Conservation (phyloP, 92 coral and sea anemone genomes). For the Hydrozoanthus gracilis region DNA sequence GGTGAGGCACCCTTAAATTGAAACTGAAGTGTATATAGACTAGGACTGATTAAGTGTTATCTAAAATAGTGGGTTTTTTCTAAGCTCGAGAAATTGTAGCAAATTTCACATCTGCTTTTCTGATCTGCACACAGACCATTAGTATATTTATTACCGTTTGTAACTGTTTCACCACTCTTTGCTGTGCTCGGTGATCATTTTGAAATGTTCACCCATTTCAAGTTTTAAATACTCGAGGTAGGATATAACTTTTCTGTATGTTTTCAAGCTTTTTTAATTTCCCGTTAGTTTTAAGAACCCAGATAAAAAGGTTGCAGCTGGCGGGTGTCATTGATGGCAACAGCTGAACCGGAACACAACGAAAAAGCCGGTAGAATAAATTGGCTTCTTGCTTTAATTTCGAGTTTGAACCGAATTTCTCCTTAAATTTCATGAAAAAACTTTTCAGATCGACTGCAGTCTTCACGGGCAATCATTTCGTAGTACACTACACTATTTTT, state of each 20-base stretch:
- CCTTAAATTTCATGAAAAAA: neutral
- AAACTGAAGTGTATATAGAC: neutral
- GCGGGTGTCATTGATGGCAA: neutral
- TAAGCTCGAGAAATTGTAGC: neutral
- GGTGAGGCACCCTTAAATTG: constrained; percentile 63
- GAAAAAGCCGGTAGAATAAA: neutral
- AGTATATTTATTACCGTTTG: neutral
- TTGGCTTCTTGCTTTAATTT: neutral
- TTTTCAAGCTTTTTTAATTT: neutral
- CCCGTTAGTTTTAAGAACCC: neutral
- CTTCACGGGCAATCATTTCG: neutral
- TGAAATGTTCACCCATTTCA: neutral
- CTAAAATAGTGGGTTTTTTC: neutral
- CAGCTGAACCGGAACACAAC: neutral
- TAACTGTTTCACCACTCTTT: neutral
- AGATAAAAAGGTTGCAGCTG: constrained; percentile 7
- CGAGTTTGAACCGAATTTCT: neutral
- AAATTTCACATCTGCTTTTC: neutral
- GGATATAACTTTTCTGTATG: too few species aligned
- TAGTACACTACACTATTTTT: neutral
- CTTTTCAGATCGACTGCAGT: neutral
- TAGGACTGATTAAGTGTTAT: neutral
- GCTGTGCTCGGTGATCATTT: neutral
- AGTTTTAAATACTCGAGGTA: neutral
- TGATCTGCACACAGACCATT: neutral